Base-by-base conservation (phyloP, 2,113 vertebrate species). In the Rhineura floridana region DNA sequence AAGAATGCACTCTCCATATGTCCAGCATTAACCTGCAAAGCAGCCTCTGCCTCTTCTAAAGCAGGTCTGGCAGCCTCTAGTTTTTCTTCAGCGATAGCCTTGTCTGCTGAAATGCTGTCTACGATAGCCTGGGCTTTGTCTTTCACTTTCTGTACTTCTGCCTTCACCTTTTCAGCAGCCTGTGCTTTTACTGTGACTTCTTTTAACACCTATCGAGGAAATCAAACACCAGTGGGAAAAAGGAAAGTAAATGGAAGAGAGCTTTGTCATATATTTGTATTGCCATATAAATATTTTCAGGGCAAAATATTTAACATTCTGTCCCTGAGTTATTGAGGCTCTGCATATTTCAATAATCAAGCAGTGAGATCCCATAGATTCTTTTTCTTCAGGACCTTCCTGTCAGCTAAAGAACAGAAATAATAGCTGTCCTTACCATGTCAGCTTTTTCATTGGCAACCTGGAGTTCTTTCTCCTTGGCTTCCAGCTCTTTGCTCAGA, bases 101-200 rank as follows among this genome's bases (percentile, higher is more conserved):
- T 99, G 91, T 99, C 98, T 44, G 96, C 97, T 1, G 98, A 98
- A 93, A 99, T 99, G 87, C 96, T 96, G 88, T 99, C 98, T 17
- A 99, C 98, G 36, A 99, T 98, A 81, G 96, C 97, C 88, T 99
- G 98, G 21, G 98, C 98, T 94, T 98, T 99, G 93, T 99, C 99
- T 93, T 99, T 99, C 81, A 99, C 98, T 92, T 99, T 99, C 94
- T 98, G 99, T 1, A 99, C 98, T 92, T 99, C 98, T 13, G 97
- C 96, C 86, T 99, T 99, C 85, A 99, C 98, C 36, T 96, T 97
- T 91, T 99, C 98, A 1, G 98, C 98, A 75, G 98, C 98, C 91
- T 99, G 98, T 1, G 99, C 98, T 95, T 99, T 99, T 65, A 98
- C 96, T 0, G 97, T 99, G 82, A 99, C 98, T 94, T 99, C 98